A percentile compares a stretch with the other conserved stretches of the same genome.
Evolutionary conservation across 2,797 vertebrate genomes (phyloP).

Genomic region (Monodelphis domestica): DNA sequence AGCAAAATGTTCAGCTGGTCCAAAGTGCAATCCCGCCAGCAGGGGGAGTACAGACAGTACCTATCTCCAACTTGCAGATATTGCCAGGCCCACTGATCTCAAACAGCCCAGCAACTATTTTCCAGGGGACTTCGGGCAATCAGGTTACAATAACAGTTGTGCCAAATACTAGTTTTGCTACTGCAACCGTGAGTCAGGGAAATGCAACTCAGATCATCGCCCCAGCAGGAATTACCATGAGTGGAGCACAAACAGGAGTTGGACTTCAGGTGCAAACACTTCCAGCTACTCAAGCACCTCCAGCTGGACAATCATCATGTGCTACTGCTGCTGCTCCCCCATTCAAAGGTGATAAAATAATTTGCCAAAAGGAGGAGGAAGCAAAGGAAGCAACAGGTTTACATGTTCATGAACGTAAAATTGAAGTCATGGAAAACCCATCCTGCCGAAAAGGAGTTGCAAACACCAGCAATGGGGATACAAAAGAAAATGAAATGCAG

Average conservation of each 20-base stretch:
- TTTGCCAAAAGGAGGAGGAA: conserved; percentile 99
- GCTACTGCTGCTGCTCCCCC: conserved; percentile 88
- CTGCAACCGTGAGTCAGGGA: conserved; percentile 94
- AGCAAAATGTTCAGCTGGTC: conserved; percentile 95
- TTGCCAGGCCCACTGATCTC: conserved; percentile 96
- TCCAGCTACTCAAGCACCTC: conserved; percentile 87
- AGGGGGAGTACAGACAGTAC: conserved; percentile 93
- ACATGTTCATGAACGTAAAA: conserved; percentile 97
- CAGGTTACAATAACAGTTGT: conserved; percentile 99
- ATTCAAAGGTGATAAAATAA: conserved; percentile 98
- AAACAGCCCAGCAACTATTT: conserved; percentile 93
- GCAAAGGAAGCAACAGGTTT: conserved; percentile 98
- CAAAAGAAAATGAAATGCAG: conserved; percentile 89
- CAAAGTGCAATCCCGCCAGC: conserved; percentile 91
- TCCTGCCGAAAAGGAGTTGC: conserved; percentile 91
- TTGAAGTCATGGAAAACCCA: conserved; percentile 99
- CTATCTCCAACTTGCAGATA: conserved; percentile 93
- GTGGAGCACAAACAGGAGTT: conserved; percentile 89
- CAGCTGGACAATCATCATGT: conserved; percentile 87
- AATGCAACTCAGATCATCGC: conserved; percentile 89
- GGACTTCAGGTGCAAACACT: conserved; percentile 90
- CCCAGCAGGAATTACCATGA: conserved; percentile 88
- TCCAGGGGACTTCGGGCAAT: conserved; percentile 94
- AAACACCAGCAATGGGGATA: conserved; percentile 96
- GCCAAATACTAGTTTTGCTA: conserved; percentile 97